Base-by-base conservation (phyloP, 2,888 invertebrate genomes). In the Drosophila anomelani region DNA sequence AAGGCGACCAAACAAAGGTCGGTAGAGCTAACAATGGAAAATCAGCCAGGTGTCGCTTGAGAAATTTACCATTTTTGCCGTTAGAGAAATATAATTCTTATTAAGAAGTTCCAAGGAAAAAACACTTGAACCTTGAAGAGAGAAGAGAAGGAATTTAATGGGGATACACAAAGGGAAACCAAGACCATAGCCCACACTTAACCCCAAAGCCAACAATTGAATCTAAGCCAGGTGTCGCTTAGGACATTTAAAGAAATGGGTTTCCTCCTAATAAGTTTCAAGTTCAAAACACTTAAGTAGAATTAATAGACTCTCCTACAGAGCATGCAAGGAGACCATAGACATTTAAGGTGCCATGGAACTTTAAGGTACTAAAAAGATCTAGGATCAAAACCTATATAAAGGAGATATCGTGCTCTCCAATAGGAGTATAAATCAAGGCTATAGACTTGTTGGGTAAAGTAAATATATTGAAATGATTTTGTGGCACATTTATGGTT, bases 21-120 rank as follows among this genome's bases (percentile, higher is more conserved):
- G 26, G 5, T 23, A 15, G 29, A 34, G 20, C 51, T 75, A 73
- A 75, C 53, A 75, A 55, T 75, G 73, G 76, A 73, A 73, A 58
- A 67, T 15, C n/a, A 54, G 47, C 76, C 73, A 73, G 76, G 76
- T 73, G 73, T 55, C 68, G 76, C 43, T 38, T 10, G 57, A 46
- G 38, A 49, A 57, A 34, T 41, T 26, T 54, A 26, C 26, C 7
- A 54, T 49, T 26, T 64, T 26, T 64, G 38, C 76, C 66, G 36
- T 49, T 54, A 34, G 46, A 51, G 41, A 53, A 41, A 12, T 55
- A 38, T 38, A 9, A 20, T 6, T 23, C 20, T 10, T 15, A 38
- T 17, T 6, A 41, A 56, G 13, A 55, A 49, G 56, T 38, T n/a
- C 13, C 15, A 29, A 20, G 23, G 12, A 13, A 32, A 32, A 51